phyloP scores from a whole-genome alignment of 2,797 vertebrate species.

The Linurgus olivaceus region DNA sequence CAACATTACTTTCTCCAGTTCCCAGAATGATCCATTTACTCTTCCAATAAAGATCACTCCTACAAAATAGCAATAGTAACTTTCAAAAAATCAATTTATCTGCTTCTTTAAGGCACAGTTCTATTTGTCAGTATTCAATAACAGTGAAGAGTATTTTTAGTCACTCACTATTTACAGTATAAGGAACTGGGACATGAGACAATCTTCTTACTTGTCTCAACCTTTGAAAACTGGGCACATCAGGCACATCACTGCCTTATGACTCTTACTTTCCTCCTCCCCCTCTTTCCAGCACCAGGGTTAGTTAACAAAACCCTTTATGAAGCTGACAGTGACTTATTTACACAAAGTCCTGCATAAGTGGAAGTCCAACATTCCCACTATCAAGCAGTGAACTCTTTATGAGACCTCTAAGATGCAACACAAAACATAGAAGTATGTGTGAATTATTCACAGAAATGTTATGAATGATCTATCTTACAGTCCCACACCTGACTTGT shows the following conservation, averaged over 20 bases:
- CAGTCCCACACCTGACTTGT: not conserved
- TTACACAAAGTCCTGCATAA: not conserved
- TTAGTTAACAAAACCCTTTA: not conserved
- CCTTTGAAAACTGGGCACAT: not conserved
- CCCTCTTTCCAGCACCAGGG: not conserved
- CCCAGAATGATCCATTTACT: not conserved
- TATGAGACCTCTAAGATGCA: not conserved
- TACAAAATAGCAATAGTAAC: not conserved
- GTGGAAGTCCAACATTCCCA: not conserved
- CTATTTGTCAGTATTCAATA: not conserved
- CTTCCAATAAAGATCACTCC: not conserved
- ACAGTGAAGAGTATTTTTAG: slow-evolving; percentile 1
- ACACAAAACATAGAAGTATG: not conserved
- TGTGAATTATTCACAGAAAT: not conserved
- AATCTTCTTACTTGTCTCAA: not conserved
- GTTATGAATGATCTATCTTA: not conserved
- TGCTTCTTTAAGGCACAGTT: not conserved
- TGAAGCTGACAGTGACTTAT: not conserved
- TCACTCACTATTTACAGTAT: not conserved
- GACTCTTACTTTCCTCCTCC: not conserved
- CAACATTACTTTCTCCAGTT: not conserved
- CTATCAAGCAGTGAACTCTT: not conserved
- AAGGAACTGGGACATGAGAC: not conserved
- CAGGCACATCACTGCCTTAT: not conserved
- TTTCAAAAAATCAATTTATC: not conserved